phyloP scores from a whole-genome alignment of 2,888 invertebrate genomes.

The Plagiodera versicolora region DNA sequence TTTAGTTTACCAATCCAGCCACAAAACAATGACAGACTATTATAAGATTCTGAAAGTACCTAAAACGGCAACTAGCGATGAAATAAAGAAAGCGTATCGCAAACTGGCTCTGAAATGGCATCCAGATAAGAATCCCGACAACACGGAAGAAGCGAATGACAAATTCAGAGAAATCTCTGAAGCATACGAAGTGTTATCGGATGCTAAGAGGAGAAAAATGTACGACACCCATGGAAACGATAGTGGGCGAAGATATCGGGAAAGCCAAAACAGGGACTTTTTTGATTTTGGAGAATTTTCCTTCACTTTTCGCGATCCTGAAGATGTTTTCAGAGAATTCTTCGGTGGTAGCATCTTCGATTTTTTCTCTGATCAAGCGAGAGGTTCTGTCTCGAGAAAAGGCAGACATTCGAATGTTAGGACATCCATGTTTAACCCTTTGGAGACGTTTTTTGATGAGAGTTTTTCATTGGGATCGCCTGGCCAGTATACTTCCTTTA shows the following conservation, averaged over 20 bases:
- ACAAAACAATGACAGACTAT: slow-evolving; percentile 23
- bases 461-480: background rate
- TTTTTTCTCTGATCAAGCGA: slow-evolving; percentile 12
- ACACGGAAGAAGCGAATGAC: slow-evolving; percentile 20
- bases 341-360: slow-evolving; percentile 25
- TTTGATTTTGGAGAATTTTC: slow-evolving; percentile 20
- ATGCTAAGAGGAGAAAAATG: slow-evolving; percentile 20
- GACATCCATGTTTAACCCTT: slow-evolving; percentile 13
- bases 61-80: slow-evolving; percentile 21
- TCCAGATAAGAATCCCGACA: slow-evolving; percentile 30
- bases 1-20: no score
- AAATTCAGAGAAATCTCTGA: slow-evolving; percentile 31
- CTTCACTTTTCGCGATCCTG: slow-evolving; percentile 25
- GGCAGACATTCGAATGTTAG: background rate
- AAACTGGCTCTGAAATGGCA: slow-evolving; percentile 31
- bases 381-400: background rate
- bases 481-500: slow-evolving; percentile 13
- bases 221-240: slow-evolving; percentile 26
- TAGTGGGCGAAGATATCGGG: background rate
- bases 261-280: slow-evolving; percentile 2
- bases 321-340: slow-evolving; percentile 31
- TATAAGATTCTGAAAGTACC: slow-evolving; percentile 29
- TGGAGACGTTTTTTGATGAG: slow-evolving; percentile 1
- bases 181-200: slow-evolving; percentile 30
- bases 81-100: slow-evolving; percentile 28